phyloP scores from a whole-genome alignment of 1,140 invertebrate species.

The Ostrea edulis region DNA sequence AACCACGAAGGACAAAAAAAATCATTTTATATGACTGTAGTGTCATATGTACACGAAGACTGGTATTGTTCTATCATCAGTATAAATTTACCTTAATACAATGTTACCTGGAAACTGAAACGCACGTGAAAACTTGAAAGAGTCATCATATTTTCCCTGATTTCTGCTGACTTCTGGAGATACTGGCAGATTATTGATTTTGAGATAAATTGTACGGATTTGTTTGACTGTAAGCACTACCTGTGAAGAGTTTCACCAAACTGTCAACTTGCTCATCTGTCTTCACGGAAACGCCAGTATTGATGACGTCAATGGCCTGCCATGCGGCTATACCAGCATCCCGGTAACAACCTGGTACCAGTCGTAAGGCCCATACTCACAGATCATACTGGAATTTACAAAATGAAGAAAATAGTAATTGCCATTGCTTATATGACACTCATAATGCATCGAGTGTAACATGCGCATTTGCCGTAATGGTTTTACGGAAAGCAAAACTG shows the following conservation, averaged over 20 bases:
- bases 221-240: slow-evolving; percentile 29
- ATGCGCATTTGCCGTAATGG: neutral
- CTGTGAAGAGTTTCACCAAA: neutral
- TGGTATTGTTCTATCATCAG: too few relatives aligned
- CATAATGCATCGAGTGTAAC: neutral
- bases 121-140: too few relatives aligned
- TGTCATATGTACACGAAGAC: too few relatives aligned
- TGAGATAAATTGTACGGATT: slow-evolving; percentile 2
- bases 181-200: slow-evolving; percentile 23
- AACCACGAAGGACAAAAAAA: too few relatives aligned
- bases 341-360: neutral
- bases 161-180: neutral
- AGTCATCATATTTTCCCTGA: neutral
- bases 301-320: slow-evolving; percentile 2
- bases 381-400: neutral
- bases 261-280: slow-evolving; percentile 29
- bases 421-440: neutral
- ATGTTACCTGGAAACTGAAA: too few relatives aligned
- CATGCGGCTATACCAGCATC: neutral
- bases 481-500: neutral
- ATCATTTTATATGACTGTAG: too few relatives aligned
- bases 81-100: too few relatives aligned
- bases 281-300: slow-evolving; percentile 19
- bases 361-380: neutral
- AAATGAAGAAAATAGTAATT: neutral